These are phyloP conservation scores for Propithecus deckenii DNA, from an alignment of 2,797 vertebrate genomes.

Conservation along the genomic window DNA sequence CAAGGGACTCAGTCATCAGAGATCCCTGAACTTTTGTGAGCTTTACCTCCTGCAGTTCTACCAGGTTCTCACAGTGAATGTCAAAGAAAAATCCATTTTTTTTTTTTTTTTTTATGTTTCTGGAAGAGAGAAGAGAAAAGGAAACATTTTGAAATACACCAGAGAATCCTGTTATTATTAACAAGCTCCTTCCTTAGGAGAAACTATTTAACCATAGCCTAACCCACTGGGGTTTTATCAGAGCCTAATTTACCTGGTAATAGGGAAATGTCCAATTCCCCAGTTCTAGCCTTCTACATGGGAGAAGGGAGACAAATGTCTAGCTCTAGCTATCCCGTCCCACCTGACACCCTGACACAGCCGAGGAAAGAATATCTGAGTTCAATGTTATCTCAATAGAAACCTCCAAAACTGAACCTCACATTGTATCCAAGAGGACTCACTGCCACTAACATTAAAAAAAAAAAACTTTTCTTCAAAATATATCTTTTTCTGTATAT, in stretches of 20 bases:
- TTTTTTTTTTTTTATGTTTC: neutral
- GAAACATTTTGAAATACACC: neutral
- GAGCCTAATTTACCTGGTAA: neutral
- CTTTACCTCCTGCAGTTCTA: too few relatives aligned
- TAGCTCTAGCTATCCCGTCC: neutral
- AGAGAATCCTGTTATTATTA: neutral
- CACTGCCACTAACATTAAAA: neutral
- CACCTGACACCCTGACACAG: too few relatives aligned
- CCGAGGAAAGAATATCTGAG: neutral
- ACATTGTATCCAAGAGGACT: neutral
- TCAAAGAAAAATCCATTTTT: neutral
- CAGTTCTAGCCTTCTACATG: neutral
- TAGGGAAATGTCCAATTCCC: neutral
- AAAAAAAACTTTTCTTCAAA: neutral
- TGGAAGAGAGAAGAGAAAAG: neutral
- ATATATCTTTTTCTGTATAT: neutral
- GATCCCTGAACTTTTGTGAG: neutral
- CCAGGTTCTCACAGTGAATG: neutral
- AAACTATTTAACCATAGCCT: neutral
- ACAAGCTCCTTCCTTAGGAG: neutral
- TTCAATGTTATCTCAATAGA: neutral
- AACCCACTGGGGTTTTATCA: too few relatives aligned
- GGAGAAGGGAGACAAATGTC: neutral
- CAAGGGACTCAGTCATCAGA: neutral
- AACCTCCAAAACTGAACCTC: neutral